Base-by-base conservation (phyloP, 2,113 vertebrate species). In the Eulemur macaco region DNA sequence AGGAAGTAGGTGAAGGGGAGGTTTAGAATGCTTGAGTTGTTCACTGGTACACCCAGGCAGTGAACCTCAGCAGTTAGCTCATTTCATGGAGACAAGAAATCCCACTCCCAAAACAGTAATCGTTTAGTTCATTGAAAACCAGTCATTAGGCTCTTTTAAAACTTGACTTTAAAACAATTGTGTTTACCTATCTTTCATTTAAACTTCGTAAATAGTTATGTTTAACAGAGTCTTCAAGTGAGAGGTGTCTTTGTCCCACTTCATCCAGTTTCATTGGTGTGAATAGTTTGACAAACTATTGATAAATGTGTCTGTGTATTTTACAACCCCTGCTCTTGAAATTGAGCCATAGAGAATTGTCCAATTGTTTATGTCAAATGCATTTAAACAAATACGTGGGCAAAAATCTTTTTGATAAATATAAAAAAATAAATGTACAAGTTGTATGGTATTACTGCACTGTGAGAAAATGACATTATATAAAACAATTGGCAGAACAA, bases 401-500 rank as follows among this genome's bases (percentile, higher is more conserved):
- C 17, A 47, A 93, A 64, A 74, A 34, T n/a, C 3, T 37, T 91
- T 94, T 85, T 10, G 13, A 74, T 64, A 96, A 37, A 81, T 52
- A 31, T 47, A 37, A 68, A 74, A 91, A 63, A 50, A 47, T 54
- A 68, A 66, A 82, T 20, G 77, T 25, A 27, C 2, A 76, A 39
- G 17, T 60, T 52, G 29, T 37, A 66, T 83, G 10, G 39, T 4
- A 23, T 76, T 89, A n/a, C 45, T 63, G 1, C 42, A 47, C 12
- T 58, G 42, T 89, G 37, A 89, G 8, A 71, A 93, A 88, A 96
- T 66, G n/a, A 31, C 31, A 76, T 66, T 45, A 37, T 96, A 17
- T 85, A 23, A 77, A 77, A 20, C 17, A 77, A 77, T 96, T 97
- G 66, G 63, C 52, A 86, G 47, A 93, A 83, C 86, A 97, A 95